Conservation (phyloP, 1,140 invertebrate species). For the Pristionchus pacificus region DNA sequence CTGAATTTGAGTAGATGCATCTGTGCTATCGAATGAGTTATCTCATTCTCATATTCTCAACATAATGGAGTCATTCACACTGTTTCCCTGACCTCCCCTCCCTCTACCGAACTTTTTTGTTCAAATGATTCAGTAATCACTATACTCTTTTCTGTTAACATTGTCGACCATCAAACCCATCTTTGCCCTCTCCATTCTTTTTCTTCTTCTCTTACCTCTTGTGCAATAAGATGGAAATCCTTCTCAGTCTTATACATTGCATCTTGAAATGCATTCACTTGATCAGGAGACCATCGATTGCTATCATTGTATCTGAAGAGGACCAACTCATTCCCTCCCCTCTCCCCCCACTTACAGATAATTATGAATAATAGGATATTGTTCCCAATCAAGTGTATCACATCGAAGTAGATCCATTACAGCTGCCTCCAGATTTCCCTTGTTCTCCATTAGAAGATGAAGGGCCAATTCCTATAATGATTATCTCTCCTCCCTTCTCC, state of each 20-base stretch:
- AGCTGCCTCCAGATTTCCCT: conserved; percentile 55
- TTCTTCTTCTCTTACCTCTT: conserved; percentile 78
- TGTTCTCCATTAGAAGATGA: conserved; percentile 69
- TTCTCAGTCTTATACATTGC: conserved; percentile 84
- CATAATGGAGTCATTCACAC: too few species aligned
- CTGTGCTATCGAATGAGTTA: too few species aligned
- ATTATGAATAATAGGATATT: conserved; percentile 67
- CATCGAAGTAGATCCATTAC: conserved; percentile 54
- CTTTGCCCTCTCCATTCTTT: too few species aligned
- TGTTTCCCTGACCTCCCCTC: too few species aligned
- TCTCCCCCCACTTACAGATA: conserved; percentile 58
- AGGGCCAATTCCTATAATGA: conserved; percentile 74
- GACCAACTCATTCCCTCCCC: too few species aligned
- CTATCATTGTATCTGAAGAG: conserved; percentile 62
- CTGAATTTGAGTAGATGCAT: too few species aligned
- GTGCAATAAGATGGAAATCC: conserved; percentile 81
- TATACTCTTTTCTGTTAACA: too few species aligned
- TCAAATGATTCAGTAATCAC: too few species aligned
- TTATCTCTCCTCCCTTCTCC: neutral
- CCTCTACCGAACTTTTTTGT: too few species aligned
- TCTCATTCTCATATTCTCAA: too few species aligned
- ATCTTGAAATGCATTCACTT: conserved; percentile 81
- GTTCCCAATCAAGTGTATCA: conserved; percentile 68
- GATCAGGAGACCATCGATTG: conserved; percentile 76
- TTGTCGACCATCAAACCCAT: too few species aligned